Conservation (phyloP, 2,797 vertebrate species). For the Urocyon cinereoargenteus region DNA sequence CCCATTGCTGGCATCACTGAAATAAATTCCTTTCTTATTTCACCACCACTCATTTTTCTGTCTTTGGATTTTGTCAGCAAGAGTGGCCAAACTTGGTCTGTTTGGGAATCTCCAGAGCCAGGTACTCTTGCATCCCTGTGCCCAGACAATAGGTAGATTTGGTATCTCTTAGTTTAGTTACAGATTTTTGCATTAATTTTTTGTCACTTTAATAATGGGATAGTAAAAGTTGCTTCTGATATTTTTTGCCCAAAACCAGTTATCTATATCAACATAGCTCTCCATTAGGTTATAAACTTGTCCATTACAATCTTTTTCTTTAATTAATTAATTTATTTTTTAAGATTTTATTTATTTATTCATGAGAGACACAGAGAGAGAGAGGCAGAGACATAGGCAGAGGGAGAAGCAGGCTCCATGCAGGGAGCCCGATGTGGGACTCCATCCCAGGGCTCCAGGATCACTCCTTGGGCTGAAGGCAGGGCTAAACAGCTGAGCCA, state of each 20-base stretch:
- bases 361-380: too few relatives aligned
- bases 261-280: not conserved
- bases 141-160: not conserved
- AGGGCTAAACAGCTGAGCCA: too few relatives aligned
- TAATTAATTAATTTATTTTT: too few relatives aligned
- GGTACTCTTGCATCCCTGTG: too few relatives aligned
- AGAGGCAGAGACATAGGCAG: too few relatives aligned
- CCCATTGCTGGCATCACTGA: not conserved
- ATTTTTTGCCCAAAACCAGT: not conserved
- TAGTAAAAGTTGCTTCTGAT: not conserved
- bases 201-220: not conserved
- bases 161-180: not conserved
- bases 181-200: not conserved
- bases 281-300: not conserved
- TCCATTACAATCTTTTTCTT: not conserved
- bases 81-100: not conserved
- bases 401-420: too few relatives aligned
- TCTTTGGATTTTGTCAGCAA: not conserved
- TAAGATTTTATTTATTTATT: too few relatives aligned
- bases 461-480: too few relatives aligned
- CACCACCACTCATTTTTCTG: not conserved
- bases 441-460: too few relatives aligned
- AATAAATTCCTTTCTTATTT: not conserved
- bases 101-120: not conserved
- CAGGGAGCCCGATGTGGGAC: too few relatives aligned